Evolutionary conservation across 1,140 invertebrate species (phyloP), one percentile per base, ranked within the genome.

Genomic region (Hyphantria cunea): DNA sequence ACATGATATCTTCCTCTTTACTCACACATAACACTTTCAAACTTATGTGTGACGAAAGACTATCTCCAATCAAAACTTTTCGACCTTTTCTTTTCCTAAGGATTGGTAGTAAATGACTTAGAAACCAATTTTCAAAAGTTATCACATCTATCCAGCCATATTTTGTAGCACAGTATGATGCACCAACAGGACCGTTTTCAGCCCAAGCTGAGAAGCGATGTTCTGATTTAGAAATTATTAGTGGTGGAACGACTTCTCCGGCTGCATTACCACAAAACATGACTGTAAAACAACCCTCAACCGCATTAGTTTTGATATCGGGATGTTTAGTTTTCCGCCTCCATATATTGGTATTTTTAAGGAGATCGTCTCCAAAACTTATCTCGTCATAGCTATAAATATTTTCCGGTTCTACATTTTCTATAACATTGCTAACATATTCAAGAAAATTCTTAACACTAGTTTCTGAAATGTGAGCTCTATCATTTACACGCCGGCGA

Each of bases 71-170:
- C 37, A 39, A 10, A 10, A 39, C n/a, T 39, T 39, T 39, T n/a
- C 37, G 37, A 2, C 37, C 37, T n/a, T 39, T 39, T n/a, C n/a
- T 39, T 39, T 39, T 39, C 37, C n/a, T 39, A 39, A 39, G n/a
- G n/a, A 39, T n/a, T 39, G 37, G 37, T 9, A 39, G 37, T 39
- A 39, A 10, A 39, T 39, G 37, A 39, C 2, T 3, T 1, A 39
- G n/a, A 39, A 39, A 39, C 37, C 37, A 39, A 39, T 39, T n/a
- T n/a, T 39, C 37, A 39, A 39, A 39, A 39, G 37, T 39, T n/a
- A 39, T n/a, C 8, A 9, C n/a, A n/a, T 39, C 37, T 0, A 39
- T 39, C 8, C 37, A 39, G 0, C 37, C 37, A 39, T 9, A 10
- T 7, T 39, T 39, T n/a, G 37, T 10, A 7, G 3, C 7, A 7